A percentile compares a stretch with the other conserved stretches of the same genome.
Conservation (phyloP, 2,888 invertebrate genomes). For the Philhelius pedissequus region DNA sequence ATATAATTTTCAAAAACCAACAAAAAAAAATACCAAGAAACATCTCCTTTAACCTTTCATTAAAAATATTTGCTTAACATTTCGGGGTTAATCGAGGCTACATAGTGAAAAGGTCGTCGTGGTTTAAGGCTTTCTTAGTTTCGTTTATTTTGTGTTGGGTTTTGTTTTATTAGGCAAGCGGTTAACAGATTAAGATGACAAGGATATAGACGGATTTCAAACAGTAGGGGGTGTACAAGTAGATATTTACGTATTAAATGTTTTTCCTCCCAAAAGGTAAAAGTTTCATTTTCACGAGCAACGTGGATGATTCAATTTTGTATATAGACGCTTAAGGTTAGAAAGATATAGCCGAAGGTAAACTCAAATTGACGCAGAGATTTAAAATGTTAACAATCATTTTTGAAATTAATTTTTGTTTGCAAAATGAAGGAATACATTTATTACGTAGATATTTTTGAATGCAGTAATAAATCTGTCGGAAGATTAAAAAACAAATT, state of each 20-base stretch:
- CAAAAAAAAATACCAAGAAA: no score
- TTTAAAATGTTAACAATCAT: background rate
- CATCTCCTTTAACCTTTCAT: background rate
- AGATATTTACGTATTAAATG: no score
- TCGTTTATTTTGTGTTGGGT: background rate
- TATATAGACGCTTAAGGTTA: background rate
- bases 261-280: background rate
- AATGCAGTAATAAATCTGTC: background rate
- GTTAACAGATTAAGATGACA: conserved; percentile 9
- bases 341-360: background rate
- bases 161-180: background rate
- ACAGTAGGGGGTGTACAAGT: no score
- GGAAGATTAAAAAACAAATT: background rate
- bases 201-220: background rate
- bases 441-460: background rate
- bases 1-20: background rate
- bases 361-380: background rate
- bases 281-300: background rate
- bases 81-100: background rate
- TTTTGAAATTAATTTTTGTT: background rate
- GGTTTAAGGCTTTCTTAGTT: background rate
- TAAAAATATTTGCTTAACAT: background rate
- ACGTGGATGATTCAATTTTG: background rate
- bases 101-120: background rate
- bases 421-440: background rate